Percentiles rank a stretch among this genome's conserved stretches.
phyloP scores from a whole-genome alignment of 2,888 invertebrate genomes.

The Neelides folsomi region DNA sequence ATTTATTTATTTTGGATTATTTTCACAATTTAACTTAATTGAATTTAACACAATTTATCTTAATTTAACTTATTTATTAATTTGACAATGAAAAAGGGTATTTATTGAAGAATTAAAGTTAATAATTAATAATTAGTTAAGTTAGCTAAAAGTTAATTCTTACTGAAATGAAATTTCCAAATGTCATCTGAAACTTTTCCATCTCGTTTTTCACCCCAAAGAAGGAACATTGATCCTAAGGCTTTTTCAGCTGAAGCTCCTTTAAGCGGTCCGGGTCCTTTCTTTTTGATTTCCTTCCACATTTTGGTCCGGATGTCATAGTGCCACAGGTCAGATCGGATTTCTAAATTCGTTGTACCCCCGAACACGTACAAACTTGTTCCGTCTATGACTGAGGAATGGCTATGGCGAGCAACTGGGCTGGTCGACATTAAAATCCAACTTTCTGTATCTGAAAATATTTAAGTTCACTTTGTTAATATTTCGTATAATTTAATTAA shows the following conservation, averaged over 20 bases:
- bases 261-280: conserved; percentile 58
- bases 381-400: conserved; percentile 65
- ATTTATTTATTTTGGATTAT: too few species aligned
- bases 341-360: conserved; percentile 72
- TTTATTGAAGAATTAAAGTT: too few species aligned
- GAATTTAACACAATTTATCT: too few species aligned
- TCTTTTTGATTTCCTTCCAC: conserved; percentile 53
- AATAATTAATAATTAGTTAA: too few species aligned
- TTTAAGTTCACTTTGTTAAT: too few species aligned
- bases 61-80: too few species aligned
- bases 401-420: conserved; percentile 66
- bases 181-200: conserved; percentile 60
- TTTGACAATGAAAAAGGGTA: too few species aligned
- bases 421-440: conserved; percentile 50
- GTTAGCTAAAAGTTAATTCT: too few species aligned
- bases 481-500: too few species aligned
- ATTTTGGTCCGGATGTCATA: conserved; percentile 50
- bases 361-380: conserved; percentile 70
- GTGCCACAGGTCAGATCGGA: conserved; percentile 62
- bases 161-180: conserved; percentile 73
- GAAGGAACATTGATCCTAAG: conserved; percentile 59
- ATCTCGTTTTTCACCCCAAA: conserved; percentile 57
- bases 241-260: conserved; percentile 43
- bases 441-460: conserved; percentile 61
- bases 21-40: too few species aligned